These are phyloP conservation scores for Papilio xuthus DNA, from an alignment of 1,140 invertebrate genomes.

Conservation along the genomic window DNA sequence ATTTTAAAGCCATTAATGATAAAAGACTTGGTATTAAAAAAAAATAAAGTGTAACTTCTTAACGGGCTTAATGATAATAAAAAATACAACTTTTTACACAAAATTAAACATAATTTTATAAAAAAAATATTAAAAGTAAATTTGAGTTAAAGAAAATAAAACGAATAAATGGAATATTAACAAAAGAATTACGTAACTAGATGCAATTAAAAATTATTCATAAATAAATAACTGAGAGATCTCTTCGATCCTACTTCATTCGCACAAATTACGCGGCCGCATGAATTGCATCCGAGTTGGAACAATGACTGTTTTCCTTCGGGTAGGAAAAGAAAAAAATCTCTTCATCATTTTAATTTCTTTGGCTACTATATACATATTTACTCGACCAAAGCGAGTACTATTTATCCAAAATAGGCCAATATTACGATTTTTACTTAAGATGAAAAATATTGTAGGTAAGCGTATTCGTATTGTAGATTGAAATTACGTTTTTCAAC, in stretches of 20 bases:
- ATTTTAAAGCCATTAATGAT: too few species aligned
- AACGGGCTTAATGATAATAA: too few species aligned
- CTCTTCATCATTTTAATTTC: conserved; percentile 62
- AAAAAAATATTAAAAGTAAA: too few species aligned
- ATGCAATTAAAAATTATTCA: conserved; percentile 45
- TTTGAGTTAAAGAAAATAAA: too few species aligned
- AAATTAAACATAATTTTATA: too few species aligned
- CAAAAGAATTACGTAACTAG: too few species aligned
- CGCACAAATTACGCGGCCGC: conserved; percentile 75
- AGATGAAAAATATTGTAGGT: background rate
- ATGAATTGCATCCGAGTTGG: conserved; percentile 78
- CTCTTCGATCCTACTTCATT: conserved; percentile 74
- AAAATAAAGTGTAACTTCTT: too few species aligned
- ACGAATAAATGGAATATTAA: too few species aligned
- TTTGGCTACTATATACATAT: conserved; percentile 53
- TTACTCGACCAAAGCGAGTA: conserved; percentile 41
- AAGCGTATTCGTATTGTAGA: background rate
- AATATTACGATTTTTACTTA: background rate
- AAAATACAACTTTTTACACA: too few species aligned
- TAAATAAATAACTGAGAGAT: conserved; percentile 61
- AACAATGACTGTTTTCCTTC: conserved; percentile 75
- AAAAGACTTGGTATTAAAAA: too few species aligned
- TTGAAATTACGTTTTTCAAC: background rate
- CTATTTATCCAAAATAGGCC: background rate
- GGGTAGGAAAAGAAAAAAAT: conserved; percentile 68